A percentile compares a stretch with the other conserved stretches of the same genome.
These are phyloP conservation scores for Clarias batrachus DNA, from an alignment of 2,113 vertebrate genomes.

Conservation along the genomic window DNA sequence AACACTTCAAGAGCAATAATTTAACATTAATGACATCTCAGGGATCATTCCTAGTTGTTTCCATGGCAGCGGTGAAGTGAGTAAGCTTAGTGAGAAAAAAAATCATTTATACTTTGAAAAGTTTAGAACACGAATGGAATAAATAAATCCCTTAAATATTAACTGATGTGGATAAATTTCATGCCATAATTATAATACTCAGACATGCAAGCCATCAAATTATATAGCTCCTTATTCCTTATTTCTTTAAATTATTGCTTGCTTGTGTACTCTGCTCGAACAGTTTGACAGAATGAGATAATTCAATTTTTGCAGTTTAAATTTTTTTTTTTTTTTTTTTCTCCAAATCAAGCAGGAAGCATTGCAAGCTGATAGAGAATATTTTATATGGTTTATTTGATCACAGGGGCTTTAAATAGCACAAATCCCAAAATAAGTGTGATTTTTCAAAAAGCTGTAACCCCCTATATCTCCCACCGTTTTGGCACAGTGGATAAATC, in stretches of 20 bases:
- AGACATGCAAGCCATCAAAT: not conserved
- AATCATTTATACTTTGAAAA: conserved; percentile 12
- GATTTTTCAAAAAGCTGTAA: no score
- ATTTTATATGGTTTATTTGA: no score
- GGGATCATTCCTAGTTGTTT: conserved; percentile 6
- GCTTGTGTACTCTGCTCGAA: not conserved
- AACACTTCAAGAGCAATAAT: conserved; percentile 14
- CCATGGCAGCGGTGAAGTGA: conserved; percentile 17
- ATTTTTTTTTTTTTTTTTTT: no score
- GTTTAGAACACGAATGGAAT: not conserved
- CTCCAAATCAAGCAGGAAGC: no score
- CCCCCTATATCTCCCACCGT: no score
- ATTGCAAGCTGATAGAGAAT: no score
- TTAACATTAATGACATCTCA: conserved; percentile 3
- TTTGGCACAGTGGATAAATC: no score
- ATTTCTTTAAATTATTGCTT: not conserved
- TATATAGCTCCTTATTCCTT: not conserved
- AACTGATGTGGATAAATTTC: not conserved
- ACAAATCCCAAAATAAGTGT: no score
- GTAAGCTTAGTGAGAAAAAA: conserved; percentile 1
- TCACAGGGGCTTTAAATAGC: no score
- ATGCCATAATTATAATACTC: not conserved
- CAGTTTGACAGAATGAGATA: no score
- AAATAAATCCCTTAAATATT: not conserved
- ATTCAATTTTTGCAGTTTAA: no score